A percentile compares a stretch with the other conserved stretches of the same genome.
Conservation (phyloP, 2,888 invertebrate species). For the Drosophila ustulata region DNA sequence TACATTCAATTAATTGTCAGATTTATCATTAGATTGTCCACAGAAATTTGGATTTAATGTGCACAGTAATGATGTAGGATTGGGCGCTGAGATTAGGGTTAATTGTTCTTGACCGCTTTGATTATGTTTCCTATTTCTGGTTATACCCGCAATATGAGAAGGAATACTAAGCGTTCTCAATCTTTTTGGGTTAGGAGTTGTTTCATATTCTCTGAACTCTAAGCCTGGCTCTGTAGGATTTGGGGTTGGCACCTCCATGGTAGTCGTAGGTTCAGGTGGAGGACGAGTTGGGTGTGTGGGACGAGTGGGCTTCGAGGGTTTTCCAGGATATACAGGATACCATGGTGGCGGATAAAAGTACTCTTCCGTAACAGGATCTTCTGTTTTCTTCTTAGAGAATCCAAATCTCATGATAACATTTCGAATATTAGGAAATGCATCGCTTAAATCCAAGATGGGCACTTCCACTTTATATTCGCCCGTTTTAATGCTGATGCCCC, state of each 20-base stretch:
- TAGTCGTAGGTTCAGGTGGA: background rate
- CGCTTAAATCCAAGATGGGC: background rate
- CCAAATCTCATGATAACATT: background rate
- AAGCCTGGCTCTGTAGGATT: background rate
- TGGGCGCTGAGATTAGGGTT: background rate
- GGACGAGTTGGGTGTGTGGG: background rate
- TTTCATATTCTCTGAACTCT: background rate
- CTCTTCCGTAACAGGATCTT: background rate
- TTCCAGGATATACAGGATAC: background rate
- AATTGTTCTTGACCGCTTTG: background rate
- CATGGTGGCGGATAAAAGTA: constrained; percentile 3
- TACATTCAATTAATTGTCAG: background rate
- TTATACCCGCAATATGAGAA: background rate
- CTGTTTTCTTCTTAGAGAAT: background rate
- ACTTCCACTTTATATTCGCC: background rate
- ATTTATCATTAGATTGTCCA: background rate
- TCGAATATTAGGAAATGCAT: background rate
- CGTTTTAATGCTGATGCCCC: background rate
- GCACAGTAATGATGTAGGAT: constrained; percentile 5
- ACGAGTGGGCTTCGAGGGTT: background rate
- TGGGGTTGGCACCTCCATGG: background rate
- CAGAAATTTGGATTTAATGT: background rate
- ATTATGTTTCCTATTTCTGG: background rate
- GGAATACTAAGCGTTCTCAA: background rate
- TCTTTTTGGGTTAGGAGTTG: background rate